Base-by-base conservation (phyloP, 2,888 invertebrate genomes). In the Cheilosia soror region DNA sequence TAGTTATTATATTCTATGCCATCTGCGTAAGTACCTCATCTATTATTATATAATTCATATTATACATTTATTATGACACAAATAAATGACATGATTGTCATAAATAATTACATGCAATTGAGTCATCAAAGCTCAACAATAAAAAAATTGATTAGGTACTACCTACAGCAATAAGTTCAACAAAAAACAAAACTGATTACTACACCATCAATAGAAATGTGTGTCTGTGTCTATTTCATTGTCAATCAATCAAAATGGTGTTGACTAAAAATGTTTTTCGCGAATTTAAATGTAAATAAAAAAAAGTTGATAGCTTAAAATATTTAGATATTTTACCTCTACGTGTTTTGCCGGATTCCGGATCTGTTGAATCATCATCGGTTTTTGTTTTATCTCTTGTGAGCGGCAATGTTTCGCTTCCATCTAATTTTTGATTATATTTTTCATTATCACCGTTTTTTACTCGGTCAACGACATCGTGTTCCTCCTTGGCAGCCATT, bases 361-460 rank as follows among this genome's bases (percentile, higher is more conserved):
- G 73, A 81, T 80, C 80, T 27, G 58, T 62, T 71, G 75, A 75
- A 63, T 91, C 91, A 60, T 90, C 89, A 44, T 90, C 90, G 20
- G 89, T 77, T 87, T 90, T 91, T 69, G 91, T 89, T 85, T 91
- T 91, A 79, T 91, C 90, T 71, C 89, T 90, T 25, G 91, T 91
- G 71, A 91, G 81, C 4, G 91, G 91, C 9, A 91, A 89, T 47
- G 91, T 91, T 83, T 91, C 91, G 42, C 91, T 91, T 51, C 91
- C 90, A 87, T 91, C 91, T 57, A 91, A 89, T 88, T 91, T 91
- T 75, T 90, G 90, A 68, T 71, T 81, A 20, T 68, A 85, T 25
- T 81, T 76, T 72, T 85, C 85, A 15, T 76, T 77, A 57, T 85
- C 85, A n/a, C 76, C 76, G 25, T 81, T 85, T 44, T 72, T 77